These are phyloP conservation scores for Microcebus griseorufus DNA, from an alignment of 2,113 vertebrate genomes.

Conservation along the genomic window DNA sequence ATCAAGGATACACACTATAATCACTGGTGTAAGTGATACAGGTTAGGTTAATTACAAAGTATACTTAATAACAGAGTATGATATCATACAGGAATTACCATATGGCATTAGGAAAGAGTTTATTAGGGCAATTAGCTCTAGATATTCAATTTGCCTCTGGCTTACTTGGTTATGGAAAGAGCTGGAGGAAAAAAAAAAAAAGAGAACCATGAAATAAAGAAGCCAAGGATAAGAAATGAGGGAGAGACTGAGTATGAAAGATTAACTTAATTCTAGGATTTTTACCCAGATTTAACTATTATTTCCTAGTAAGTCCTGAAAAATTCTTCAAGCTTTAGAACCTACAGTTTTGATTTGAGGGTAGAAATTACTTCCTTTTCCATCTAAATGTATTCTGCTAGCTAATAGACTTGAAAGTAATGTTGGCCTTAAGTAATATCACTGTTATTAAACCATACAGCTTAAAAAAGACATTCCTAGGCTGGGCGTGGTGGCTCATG, in stretches of 20 bases:
- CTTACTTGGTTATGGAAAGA: not conserved
- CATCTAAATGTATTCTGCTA: not conserved
- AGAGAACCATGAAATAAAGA: not conserved
- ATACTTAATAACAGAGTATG: constrained; percentile 6
- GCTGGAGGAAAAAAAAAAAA: not conserved
- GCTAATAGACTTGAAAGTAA: not conserved
- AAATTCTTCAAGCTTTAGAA: not conserved
- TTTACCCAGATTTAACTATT: not conserved
- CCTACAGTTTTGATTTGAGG: not conserved
- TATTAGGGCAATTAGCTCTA: not conserved
- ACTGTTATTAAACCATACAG: not conserved
- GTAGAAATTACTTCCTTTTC: not conserved
- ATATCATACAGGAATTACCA: not conserved
- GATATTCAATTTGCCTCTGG: constrained; percentile 16
- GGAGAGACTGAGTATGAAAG: not conserved
- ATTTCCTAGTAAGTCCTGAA: constrained; percentile 14
- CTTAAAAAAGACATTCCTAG: not conserved
- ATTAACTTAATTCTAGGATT: not conserved
- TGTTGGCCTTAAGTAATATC: not conserved
- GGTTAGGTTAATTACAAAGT: constrained; percentile 4
- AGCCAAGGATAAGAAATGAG: not conserved
- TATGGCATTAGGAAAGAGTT: not conserved
- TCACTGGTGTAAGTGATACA: not conserved
- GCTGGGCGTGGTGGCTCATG: no score
- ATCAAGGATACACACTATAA: not conserved